These are phyloP conservation scores for Cherax destructor DNA, from an alignment of 1,140 invertebrate species.

Conservation along the genomic window DNA sequence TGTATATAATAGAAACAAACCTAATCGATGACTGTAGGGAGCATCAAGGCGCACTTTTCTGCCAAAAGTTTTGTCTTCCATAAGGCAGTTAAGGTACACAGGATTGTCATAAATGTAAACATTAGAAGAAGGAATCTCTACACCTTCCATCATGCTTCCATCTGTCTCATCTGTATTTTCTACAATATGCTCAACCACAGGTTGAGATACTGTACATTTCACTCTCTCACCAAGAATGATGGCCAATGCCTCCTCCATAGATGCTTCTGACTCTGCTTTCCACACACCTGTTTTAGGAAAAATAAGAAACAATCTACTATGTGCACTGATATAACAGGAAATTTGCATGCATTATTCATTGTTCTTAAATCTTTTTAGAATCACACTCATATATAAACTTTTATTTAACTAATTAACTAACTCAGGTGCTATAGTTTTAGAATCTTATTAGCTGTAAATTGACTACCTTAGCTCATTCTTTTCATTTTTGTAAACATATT, in stretches of 20 bases:
- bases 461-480: no score
- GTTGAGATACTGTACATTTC: slow-evolving; percentile 35
- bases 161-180: slow-evolving; percentile 39
- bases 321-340: no score
- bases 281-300: slow-evolving; percentile 27
- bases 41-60: slow-evolving; percentile 54
- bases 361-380: no score
- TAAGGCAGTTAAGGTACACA: slow-evolving; percentile 47
- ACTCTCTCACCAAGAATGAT: slow-evolving; percentile 57
- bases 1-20: slow-evolving; percentile 3
- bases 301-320: no score
- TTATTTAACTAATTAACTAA: no score
- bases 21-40: slow-evolving; percentile 53
- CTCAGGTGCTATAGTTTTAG: no score
- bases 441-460: no score
- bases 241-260: slow-evolving; percentile 62
- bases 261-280: slow-evolving; percentile 55
- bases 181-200: slow-evolving; percentile 34
- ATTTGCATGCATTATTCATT: no score
- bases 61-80: slow-evolving; percentile 63
- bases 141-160: slow-evolving; percentile 7
- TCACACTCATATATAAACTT: no score
- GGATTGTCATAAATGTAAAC: slow-evolving; percentile 63
- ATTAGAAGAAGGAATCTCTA: slow-evolving; percentile 57
- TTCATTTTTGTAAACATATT: no score